Evolutionary conservation across 2,113 vertebrate genomes (phyloP), one percentile per base, ranked within the genome.

Genomic region (Elaphurus davidianus): DNA sequence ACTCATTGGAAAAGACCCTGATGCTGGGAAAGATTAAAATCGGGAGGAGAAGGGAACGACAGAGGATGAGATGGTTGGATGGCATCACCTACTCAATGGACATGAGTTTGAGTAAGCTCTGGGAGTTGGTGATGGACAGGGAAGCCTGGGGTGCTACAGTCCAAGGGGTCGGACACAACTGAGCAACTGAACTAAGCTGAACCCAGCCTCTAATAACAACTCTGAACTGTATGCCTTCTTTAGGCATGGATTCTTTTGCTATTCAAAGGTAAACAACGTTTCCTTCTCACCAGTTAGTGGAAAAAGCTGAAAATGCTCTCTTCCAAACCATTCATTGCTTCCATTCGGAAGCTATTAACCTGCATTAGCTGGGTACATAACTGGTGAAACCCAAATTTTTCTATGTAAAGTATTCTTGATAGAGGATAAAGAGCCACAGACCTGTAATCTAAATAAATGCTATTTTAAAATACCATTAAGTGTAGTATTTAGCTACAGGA

Each of bases 401-500:
- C 87, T 93, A 45, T 91, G 60, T 94, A 13, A 91, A 94, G 15
- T 89, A 83, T 91, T 33, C 90, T 87, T 91, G 93, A 50, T 85
- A 87, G 92, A 36, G 33, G n/a, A 90, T 76, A 81, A 97, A 52
- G 57, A 87, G 64, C 55, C 19, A 17, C 45, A 25, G 60, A 30
- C 7, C 8, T 57, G 81, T 93, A 59, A 81, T 89, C 96, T 84
- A 62, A 47, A 89, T 79, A 93, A 97, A 91, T 88, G 28, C 15
- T 96, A 47, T 95, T 91, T 96, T 67, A 57, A 97, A 97, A 91
- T 95, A 62, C 2, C 30, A 92, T 50, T 81, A 62, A 71, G 27
- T 60, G 79, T 83, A 91, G 50, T 94, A 76, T 90, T 87, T 90
- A 87, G 40, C 52, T 87, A 85, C 40, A 96, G 54, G 67, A 95